phyloP scores from a whole-genome alignment of 2,888 invertebrate species.

The Caenorhabditis parvicauda region DNA sequence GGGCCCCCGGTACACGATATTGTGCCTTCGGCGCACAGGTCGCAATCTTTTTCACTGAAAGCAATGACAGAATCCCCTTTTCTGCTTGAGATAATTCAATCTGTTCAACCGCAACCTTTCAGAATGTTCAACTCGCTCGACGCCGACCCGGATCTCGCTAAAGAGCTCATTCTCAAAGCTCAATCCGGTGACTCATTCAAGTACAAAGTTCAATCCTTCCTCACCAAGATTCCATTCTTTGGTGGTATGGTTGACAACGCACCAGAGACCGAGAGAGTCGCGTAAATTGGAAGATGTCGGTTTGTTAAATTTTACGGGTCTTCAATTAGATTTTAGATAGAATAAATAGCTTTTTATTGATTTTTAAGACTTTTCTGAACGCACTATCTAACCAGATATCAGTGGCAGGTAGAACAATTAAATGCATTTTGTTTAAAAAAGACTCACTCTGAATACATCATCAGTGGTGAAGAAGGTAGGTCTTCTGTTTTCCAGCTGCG shows the following conservation, averaged over 20 bases:
- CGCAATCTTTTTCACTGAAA: no score
- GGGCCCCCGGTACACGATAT: no score
- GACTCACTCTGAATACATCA: slow-evolving; percentile 31
- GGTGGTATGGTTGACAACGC: slow-evolving; percentile 26
- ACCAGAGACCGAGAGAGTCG: slow-evolving; percentile 37
- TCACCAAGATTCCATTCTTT: slow-evolving; percentile 33
- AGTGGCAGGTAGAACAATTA: not conserved
- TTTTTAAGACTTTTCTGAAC: no score
- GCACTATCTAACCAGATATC: no score
- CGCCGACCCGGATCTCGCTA: slow-evolving; percentile 47
- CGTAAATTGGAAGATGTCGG: not conserved
- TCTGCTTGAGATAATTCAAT: no score
- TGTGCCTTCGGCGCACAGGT: no score
- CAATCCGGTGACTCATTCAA: slow-evolving; percentile 26
- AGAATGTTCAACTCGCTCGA: slow-evolving; percentile 54
- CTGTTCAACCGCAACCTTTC: slow-evolving; percentile 1
- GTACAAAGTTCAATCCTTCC: slow-evolving; percentile 24
- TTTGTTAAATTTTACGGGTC: not conserved
- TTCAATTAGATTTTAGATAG: not conserved
- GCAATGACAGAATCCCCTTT: no score
- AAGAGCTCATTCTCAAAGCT: slow-evolving; percentile 29
- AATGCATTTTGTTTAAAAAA: not conserved
- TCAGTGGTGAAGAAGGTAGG: slow-evolving; percentile 37
- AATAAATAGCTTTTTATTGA: no score
- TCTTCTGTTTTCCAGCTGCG: slow-evolving; percentile 15